Evolutionary conservation across 2,797 vertebrate species (phyloP), one percentile per base, ranked within the genome.

Genomic region (Sebastes hubbsi): DNA sequence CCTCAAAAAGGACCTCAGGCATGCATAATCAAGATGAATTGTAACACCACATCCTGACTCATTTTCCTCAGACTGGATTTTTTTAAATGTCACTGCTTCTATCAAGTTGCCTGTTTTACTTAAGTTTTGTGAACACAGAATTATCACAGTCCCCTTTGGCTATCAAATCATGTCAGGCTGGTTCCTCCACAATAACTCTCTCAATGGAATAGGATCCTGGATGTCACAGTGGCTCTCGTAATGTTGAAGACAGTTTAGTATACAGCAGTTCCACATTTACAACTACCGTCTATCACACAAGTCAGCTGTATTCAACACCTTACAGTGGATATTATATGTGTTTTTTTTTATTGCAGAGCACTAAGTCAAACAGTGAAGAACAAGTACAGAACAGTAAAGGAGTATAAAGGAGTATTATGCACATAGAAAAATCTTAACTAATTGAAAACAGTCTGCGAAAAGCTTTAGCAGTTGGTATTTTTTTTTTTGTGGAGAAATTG

Each of bases 201-300:
- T 66, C 52, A 66, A 38, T 54, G 49, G 20, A 58, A 22, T 55
- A 30, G 5, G 46, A 42, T 62, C 25, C 3, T 60, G 13, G 52
- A 69, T 69, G 42, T 80, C 54, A 83, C 30, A 74, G 52, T 42
- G 14, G 30, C 27, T 67, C 46, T 27, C 11, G 4, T 64, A 29
- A 63, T 54, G 46, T 27, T 58, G 27, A 78, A 63, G 72, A 80
- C 69, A 49, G 54, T 64, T 82, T 72, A 75, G 68, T 77, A 63
- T 32, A 56, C 55, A 38, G 49, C 29, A 30, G 4, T 61, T 75
- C 29, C 14, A 68, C 66, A 62, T 85, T 72, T 75, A 75, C 61
- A 78, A 14, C 72, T 4, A 20, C 11, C 30, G 62, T 75, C 36
- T 62, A 54, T 85, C 75, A 78, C 11, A 49, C 14, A 70, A 70